Percentiles rank a stretch among this genome's conserved stretches.
Conservation (phyloP, 1,140 invertebrate species). For the Halesus radiatus region DNA sequence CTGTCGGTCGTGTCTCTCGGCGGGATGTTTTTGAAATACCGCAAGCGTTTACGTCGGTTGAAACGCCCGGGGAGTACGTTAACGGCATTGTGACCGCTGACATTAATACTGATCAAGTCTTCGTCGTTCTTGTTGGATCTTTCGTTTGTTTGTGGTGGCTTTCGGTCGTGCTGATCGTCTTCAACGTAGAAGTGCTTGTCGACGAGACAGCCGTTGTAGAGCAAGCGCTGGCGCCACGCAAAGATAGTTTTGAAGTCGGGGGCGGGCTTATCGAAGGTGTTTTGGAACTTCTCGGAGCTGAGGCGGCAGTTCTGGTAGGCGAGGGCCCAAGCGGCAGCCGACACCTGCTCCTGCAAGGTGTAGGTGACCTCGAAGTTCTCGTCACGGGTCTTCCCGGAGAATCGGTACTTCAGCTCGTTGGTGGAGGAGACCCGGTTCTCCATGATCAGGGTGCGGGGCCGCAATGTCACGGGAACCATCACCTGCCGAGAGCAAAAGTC, state of each 20-base stretch:
- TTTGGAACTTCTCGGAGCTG: slow-evolving; percentile 65
- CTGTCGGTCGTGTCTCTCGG: slow-evolving; percentile 18
- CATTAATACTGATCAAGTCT: too few relatives aligned
- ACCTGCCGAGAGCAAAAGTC: slow-evolving; percentile 42
- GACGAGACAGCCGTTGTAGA: slow-evolving; percentile 66
- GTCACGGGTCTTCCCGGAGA: slow-evolving; percentile 60
- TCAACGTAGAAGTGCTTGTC: slow-evolving; percentile 60
- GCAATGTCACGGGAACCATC: background rate
- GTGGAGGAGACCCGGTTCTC: slow-evolving; percentile 65
- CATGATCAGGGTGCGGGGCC: slow-evolving; percentile 60
- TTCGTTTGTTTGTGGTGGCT: background rate
- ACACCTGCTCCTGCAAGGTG: slow-evolving; percentile 65
- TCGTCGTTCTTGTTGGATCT: too few relatives aligned
- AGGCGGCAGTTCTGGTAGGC: slow-evolving; percentile 67
- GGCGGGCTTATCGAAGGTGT: slow-evolving; percentile 66
- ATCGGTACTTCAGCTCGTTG: slow-evolving; percentile 65
- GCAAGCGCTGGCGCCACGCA: slow-evolving; percentile 65
- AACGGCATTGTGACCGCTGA: background rate
- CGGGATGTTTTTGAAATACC: slow-evolving; percentile 4
- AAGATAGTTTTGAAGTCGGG: slow-evolving; percentile 69
- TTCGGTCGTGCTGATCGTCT: background rate
- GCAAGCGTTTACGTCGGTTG: slow-evolving; percentile 7
- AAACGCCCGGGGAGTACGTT: background rate
- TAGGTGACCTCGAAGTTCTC: slow-evolving; percentile 66
- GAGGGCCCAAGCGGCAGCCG: slow-evolving; percentile 66